Evolutionary conservation across 2,888 invertebrate species (phyloP).

Genomic region (Cheilosia soror): DNA sequence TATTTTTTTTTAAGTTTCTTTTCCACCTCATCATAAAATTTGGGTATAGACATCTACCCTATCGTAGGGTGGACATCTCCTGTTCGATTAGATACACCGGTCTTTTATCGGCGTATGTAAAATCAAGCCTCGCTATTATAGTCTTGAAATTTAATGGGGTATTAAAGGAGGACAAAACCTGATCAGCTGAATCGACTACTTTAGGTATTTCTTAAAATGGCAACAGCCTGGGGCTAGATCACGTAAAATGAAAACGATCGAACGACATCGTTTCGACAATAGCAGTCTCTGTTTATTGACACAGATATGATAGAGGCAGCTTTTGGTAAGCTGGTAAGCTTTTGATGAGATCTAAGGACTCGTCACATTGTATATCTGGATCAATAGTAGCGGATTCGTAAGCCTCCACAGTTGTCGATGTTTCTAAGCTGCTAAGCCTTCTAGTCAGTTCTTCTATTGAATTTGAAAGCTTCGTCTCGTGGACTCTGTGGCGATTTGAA

Average conservation of each 20-base stretch:
- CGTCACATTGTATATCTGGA: constrained; percentile 20
- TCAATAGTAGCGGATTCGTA: not conserved
- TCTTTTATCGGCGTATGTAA: constrained; percentile 61
- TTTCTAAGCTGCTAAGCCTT: not conserved
- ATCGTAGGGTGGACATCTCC: constrained; percentile 63
- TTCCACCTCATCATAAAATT: constrained; percentile 73
- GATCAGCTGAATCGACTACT: too few relatives aligned
- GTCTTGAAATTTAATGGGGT: too few relatives aligned
- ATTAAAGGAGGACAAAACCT: too few relatives aligned
- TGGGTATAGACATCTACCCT: constrained; percentile 56
- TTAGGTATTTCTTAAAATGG: too few relatives aligned
- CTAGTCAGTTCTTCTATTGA: not conserved
- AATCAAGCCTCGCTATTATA: too few relatives aligned
- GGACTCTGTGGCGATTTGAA: not conserved
- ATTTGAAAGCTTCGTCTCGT: not conserved
- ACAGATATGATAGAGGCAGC: too few relatives aligned
- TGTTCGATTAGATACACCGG: constrained; percentile 34
- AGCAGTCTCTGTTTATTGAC: too few relatives aligned
- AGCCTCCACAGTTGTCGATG: not conserved
- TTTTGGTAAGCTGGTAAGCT: constrained; percentile 39
- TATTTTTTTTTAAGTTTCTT: constrained; percentile 66
- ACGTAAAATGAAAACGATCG: too few relatives aligned
- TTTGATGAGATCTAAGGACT: constrained; percentile 41
- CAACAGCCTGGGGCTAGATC: too few relatives aligned
- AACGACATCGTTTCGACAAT: too few relatives aligned